Percentiles rank a stretch among this genome's conserved stretches.
Conservation (phyloP, 2,113 vertebrate species). For the Cochlearius cochlearius region DNA sequence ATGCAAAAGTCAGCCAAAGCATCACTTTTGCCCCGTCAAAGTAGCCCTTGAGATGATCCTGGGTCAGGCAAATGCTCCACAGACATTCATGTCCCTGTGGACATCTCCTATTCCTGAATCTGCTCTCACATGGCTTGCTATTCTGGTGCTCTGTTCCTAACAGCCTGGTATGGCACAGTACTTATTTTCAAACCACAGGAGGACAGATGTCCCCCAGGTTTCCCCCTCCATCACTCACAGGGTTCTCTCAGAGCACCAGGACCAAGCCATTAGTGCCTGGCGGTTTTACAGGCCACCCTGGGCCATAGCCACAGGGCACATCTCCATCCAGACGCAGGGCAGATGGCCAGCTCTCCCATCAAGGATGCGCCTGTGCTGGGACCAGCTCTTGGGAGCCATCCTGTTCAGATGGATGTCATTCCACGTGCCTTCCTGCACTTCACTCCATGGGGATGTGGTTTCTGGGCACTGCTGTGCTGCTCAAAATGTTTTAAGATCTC, state of each 20-base stretch:
- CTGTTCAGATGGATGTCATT: background rate
- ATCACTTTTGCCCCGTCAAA: background rate
- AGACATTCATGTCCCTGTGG: background rate
- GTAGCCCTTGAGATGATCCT: background rate
- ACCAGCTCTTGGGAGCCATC: background rate
- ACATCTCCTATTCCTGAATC: background rate
- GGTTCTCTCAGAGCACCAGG: background rate
- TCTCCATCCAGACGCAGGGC: background rate
- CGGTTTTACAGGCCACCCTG: background rate
- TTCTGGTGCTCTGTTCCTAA: background rate
- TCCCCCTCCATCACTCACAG: background rate
- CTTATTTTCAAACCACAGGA: background rate
- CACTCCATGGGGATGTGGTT: background rate
- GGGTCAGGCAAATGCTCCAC: background rate
- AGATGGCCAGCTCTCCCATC: background rate
- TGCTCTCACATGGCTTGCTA: background rate
- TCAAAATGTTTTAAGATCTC: background rate
- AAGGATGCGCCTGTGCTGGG: rapidly evolving
- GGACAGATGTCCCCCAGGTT: background rate
- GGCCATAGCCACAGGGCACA: background rate
- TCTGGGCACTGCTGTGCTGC: background rate
- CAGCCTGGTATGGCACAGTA: background rate
- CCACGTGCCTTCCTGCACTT: background rate
- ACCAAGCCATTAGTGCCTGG: background rate
- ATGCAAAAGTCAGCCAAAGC: background rate